Base-by-base conservation (phyloP, 2,113 vertebrate species). In the Ceyx cyanopectus region DNA sequence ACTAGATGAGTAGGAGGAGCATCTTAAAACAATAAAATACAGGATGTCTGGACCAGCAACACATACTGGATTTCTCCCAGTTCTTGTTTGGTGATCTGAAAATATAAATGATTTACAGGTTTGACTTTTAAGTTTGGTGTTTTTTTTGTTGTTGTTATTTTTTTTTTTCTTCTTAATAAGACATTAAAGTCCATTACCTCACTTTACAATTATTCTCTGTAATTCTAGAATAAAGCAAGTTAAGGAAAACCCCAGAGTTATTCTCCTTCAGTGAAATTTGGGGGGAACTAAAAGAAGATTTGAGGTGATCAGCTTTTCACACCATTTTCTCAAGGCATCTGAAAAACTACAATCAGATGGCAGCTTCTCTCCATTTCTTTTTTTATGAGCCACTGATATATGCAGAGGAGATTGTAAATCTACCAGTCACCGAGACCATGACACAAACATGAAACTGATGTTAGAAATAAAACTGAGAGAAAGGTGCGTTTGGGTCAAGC, bases 21-120 rank as follows among this genome's bases (percentile, higher is more conserved):
- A 94, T 95, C 81, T 95, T 96, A 93, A 96, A 95, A 84, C 72
- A 92, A 92, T 94, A 92, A 95, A 95, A 76, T 74, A 50, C 88
- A 95, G 60, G 89, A 91, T 91, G 30, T 86, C 74, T 94, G 77
- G 81, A 74, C 63, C 63, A 95, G 76, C 16, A 92, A 40, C 65
- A 67, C 34, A 74, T 68, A 63, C 22, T 54, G 51, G 18, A 81
- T 48, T 94, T 62, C 24, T 92, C 56, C 23, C 70, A 85, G 67
- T 90, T 96, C 78, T 63, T 92, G 48, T 82, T 72, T 78, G 23
- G 34, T 67, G 45, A 92, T 82, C 57, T 91, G 81, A 90, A 92
- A 90, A 87, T 37, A 82, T 26, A 6, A 29, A 8, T 87, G 74
- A 89, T 92, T 93, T 94, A 90, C 87, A 29, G 11, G 8, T 40